These are phyloP conservation scores for Sussaba pulchella DNA, from an alignment of 2,888 invertebrate species.

Conservation along the genomic window DNA sequence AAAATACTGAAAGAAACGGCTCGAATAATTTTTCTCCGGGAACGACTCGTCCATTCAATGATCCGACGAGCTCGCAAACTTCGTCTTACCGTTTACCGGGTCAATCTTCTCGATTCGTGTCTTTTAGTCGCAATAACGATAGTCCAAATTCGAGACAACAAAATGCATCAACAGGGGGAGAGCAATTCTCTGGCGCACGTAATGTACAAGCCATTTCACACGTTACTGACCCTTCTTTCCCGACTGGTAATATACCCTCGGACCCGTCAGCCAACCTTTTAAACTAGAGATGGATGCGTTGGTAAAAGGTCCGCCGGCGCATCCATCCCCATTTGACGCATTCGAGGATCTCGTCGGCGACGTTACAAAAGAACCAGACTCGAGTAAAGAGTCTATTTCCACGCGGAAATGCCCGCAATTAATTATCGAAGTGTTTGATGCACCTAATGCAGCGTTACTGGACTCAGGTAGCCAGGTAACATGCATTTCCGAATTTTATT, in stretches of 20 bases:
- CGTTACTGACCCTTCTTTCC: background rate
- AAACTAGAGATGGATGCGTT: constrained; percentile 53
- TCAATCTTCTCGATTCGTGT: no score
- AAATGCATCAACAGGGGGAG: no score
- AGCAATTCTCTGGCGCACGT: background rate
- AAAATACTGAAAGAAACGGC: no score
- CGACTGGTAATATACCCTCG: background rate
- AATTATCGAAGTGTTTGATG: background rate
- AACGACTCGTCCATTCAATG: no score
- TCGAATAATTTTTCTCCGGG: no score
- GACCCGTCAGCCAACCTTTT: constrained; percentile 21
- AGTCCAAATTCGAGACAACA: no score
- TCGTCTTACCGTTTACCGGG: no score
- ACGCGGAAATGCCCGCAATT: background rate
- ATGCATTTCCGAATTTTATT: background rate
- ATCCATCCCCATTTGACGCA: background rate
- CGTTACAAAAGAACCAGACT: background rate
- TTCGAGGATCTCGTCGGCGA: background rate
- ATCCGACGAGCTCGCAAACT: no score
- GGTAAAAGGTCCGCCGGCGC: constrained; percentile 43
- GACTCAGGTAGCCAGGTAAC: background rate
- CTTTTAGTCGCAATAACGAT: no score
- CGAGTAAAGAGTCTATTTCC: background rate
- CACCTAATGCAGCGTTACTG: background rate
- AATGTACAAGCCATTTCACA: background rate